A percentile compares a stretch with the other conserved stretches of the same genome.
These are phyloP conservation scores for Larimichthys crocea DNA, from an alignment of 2,113 vertebrate species.

Conservation along the genomic window DNA sequence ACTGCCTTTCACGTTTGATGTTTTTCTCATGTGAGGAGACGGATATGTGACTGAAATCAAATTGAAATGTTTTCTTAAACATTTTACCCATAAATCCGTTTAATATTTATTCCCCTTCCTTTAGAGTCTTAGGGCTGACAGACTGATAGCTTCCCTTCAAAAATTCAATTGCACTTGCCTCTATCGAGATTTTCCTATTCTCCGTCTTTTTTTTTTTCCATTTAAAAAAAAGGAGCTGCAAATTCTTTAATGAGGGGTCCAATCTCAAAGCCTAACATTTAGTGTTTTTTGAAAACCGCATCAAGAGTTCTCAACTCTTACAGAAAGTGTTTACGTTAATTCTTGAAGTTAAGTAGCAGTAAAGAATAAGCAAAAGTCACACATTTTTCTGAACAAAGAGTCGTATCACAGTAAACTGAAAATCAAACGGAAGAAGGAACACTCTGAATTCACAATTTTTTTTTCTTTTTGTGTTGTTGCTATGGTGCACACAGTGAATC, in stretches of 20 bases:
- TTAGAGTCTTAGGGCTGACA: constrained; percentile 99
- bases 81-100: constrained; percentile 82
- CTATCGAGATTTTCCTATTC: constrained; percentile 86
- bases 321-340: constrained; percentile 78
- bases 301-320: constrained; percentile 83
- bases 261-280: constrained; percentile 79
- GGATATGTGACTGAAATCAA: constrained; percentile 86
- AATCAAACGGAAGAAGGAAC: constrained; percentile 78
- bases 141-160: constrained; percentile 99
- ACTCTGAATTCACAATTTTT: constrained; percentile 80
- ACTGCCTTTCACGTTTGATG: constrained; percentile 83
- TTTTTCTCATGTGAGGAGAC: constrained; percentile 86
- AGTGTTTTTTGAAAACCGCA: constrained; percentile 78
- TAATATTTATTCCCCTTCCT: constrained; percentile 93
- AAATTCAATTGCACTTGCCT: constrained; percentile 99
- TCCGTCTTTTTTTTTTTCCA: constrained; percentile 46
- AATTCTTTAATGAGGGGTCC: constrained; percentile 79
- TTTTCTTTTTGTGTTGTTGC: constrained; percentile 69
- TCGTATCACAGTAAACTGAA: constrained; percentile 80
- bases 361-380: constrained; percentile 78
- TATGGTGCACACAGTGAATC: constrained; percentile 83
- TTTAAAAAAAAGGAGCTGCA: constrained; percentile 68
- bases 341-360: constrained; percentile 78
- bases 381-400: constrained; percentile 76
- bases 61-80: constrained; percentile 85